Evolutionary conservation across 2,888 invertebrate species (phyloP).

Genomic region (Thelaira solivaga): DNA sequence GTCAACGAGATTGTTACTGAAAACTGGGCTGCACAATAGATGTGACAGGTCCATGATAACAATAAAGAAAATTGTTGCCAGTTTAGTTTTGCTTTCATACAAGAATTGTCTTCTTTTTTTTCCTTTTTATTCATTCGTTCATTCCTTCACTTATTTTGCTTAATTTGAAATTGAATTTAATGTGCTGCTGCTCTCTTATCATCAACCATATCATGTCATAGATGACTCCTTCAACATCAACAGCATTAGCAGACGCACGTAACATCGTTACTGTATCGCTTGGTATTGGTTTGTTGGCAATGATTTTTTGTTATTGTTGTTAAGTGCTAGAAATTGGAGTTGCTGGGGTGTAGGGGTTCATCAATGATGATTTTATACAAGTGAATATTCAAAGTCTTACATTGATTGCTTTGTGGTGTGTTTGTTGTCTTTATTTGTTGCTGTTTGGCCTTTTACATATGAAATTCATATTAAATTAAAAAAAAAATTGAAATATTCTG

Average conservation of each 20-base stretch:
- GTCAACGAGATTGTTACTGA: too few species aligned
- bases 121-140: not conserved
- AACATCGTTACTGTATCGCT: too few species aligned
- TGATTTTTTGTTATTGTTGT: not conserved
- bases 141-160: constrained; percentile 42
- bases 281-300: not conserved
- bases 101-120: not conserved
- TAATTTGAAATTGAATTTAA: constrained; percentile 56
- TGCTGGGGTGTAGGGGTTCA: not conserved
- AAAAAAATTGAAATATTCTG: constrained; percentile 53
- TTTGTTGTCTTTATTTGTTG: constrained; percentile 40
- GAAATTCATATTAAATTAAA: constrained; percentile 61
- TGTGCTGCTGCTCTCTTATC: constrained; percentile 37
- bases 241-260: too few species aligned
- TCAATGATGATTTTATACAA: constrained; percentile 19
- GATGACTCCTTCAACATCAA: too few species aligned
- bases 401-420: constrained; percentile 59
- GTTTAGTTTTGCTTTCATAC: too few species aligned
- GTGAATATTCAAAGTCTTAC: constrained; percentile 50
- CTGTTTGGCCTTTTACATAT: constrained; percentile 53
- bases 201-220: not conserved
- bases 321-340: not conserved
- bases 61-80: too few species aligned
- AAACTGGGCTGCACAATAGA: too few species aligned
- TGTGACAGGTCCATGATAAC: too few species aligned